Evolutionary conservation across 2,797 vertebrate species (phyloP).

Genomic region (Pseudocheirus occidentalis): DNA sequence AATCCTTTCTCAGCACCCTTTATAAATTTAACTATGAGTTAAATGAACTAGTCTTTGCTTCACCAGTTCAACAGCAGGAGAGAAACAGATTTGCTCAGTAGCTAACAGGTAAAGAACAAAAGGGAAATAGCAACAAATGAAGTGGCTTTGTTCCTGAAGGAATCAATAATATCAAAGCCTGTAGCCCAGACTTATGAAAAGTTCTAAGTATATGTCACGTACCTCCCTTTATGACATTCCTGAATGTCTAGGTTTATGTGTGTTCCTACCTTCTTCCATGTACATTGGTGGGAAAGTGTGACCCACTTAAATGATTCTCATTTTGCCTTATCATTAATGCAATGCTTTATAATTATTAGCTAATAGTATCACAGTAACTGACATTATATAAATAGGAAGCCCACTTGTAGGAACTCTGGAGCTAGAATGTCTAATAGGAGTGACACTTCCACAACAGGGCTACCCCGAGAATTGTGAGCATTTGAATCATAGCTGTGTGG

Average conservation of each 20-base stretch:
- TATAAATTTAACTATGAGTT: background rate
- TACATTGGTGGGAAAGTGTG: background rate
- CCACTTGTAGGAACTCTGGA: background rate
- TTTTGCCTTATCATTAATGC: background rate
- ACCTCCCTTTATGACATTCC: background rate
- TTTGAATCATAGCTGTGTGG: background rate
- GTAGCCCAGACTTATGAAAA: background rate
- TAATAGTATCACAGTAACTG: background rate
- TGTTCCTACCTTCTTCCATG: background rate
- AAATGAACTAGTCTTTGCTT: background rate
- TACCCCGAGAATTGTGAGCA: background rate
- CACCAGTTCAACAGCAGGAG: background rate
- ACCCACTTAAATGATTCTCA: background rate
- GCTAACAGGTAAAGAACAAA: background rate
- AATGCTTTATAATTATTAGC: background rate
- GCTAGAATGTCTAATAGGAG: background rate
- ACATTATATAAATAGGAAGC: background rate
- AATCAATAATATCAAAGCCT: background rate
- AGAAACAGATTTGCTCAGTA: background rate
- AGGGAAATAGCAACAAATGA: background rate
- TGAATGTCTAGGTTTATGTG: background rate
- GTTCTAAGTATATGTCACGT: background rate
- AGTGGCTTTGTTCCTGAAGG: background rate
- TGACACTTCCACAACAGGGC: background rate
- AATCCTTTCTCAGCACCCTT: background rate